Base-by-base conservation (phyloP, 2,113 vertebrate genomes). In the Actenoides lindsayi region DNA sequence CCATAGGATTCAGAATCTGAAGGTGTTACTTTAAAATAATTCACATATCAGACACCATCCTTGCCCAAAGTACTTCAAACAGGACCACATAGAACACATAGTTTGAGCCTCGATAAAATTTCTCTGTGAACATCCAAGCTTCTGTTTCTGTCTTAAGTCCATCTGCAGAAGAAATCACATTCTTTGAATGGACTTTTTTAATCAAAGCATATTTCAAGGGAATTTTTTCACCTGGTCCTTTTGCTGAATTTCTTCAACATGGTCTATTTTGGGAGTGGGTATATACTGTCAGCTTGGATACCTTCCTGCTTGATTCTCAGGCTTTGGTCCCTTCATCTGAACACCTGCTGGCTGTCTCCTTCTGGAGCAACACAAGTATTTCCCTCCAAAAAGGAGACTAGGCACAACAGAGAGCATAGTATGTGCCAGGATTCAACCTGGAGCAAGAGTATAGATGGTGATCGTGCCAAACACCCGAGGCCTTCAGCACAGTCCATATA, bases 291-390 rank as follows among this genome's bases (percentile, higher is more conserved):
- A 77, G 19, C 28, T 94, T 93, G 75, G 63, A 73, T 65, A 53
- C 31, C 37, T 86, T 94, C 67, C 90, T 93, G 67, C 50, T 90
- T 95, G 35, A 56, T 94, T 94, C 82, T 63, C 71, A 77, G 53
- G 35, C 54, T 92, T 73, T 81, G 56, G 63, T 59, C 33, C 46
- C 86, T 92, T 75, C 28, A 70, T 87, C 54, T 67, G 86, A 90
- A 27, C 0, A 1, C 39, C 86, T 89, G 73, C 64, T 71, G 79
- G 21, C 71, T 93, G 50, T 28, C 46, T 94, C 73, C 86, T 92
- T 83, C 79, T 87, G 83, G 71, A 88, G 37, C 4, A 6, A 77
- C 35, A 62, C 44, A 65, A 60, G 9, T 90, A 41, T 83, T 93
- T 93, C 41, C 23, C 68, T 90, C 79, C 71, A 54, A n/a, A 76